Base-by-base conservation (phyloP, 2,888 invertebrate species). In the Parnassius apollo region DNA sequence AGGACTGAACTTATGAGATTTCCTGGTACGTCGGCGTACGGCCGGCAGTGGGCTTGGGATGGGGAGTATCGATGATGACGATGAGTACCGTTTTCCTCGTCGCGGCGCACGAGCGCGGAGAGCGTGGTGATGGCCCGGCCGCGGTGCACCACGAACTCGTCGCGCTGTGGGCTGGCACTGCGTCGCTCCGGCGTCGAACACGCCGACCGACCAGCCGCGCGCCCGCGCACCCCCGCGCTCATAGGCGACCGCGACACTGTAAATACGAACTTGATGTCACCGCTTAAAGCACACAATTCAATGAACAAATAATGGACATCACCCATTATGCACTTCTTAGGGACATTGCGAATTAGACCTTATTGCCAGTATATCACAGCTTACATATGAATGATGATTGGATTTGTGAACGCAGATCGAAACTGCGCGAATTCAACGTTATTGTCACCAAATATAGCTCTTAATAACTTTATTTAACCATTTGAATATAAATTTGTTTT, bases 61-160 rank as follows among this genome's bases (percentile, higher is more conserved):
- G 2, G 44, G 44, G 10, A 4, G n/a, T 46, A 8, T 8, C 11
- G 54, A 44, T 22, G 3, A n/a, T 3, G 50, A 55, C 35, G 55
- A 56, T 51, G 13, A 22, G 9, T 51, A 71, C 72, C 61, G 22
- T 63, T 61, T 8, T 72, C 66, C 44, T 73, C 86, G 12, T 85
- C 83, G 68, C 89, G 74, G 46, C 90, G 60, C 2, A 82, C 85
- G 67, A 92, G 75, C 49, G 96, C 94, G 35, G 88, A 73, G 93
- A 95, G 84, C 35, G 97, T 97, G 58, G 97, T 95, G 76, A 97
- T 94, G 68, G 94, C 95, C 75, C 94, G 93, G 56, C 95, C 95
- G 70, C 96, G 93, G 86, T 97, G 97, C 66, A 97, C 97, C 53
- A 96, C 95, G 85, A 96, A 97, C 70, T 94, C 94, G 60, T 95